Base-by-base conservation (phyloP, 1,140 invertebrate species). In the Heliothis subflexa region DNA sequence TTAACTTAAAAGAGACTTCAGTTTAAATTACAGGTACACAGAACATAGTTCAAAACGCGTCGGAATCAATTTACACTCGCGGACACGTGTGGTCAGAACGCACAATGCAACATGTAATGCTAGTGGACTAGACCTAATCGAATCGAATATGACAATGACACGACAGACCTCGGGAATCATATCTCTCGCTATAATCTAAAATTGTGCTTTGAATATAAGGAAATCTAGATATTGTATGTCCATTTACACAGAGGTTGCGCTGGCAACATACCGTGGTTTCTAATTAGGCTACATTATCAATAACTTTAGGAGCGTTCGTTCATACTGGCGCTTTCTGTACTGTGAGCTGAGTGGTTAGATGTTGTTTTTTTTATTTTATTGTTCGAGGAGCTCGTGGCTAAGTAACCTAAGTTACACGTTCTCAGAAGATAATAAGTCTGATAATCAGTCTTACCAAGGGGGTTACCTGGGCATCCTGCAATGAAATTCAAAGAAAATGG, bases 201-300 rank as follows among this genome's bases (percentile, higher is more conserved):
- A 52, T 18, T 64, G 40, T 64, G 47, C 61, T 45, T 64, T 64
- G 18, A 25, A 50, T 47, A 11, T 52, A 68, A 0, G 3, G 50
- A 50, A 33, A 33, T 33, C 33, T 33, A 33, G 33, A 7, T 33
- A 33, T 33, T 33, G 33, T 33, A 9, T 12, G 49, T 28, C 3
- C 50, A 52, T 71, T 71, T 40, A 16, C 25, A 70, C n/a, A 71
- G 1, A 28, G 50, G 25, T 71, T 4, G 14, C 25, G 49, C 49
- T n/a, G 68, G 50, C 28, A 71, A 71, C 50, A 55, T 55, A 33
- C 12, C 25, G 25, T 16, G 33, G 68, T 33, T 33, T 54, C 68
- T 49, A 55, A 71, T 71, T 55, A 71, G 68, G 45, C 33, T 55
- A 49, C 68, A 25, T 50, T 52, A 68, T 40, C 59, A 40, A 40